Evolutionary conservation across 92 coral and sea anemone genomes (phyloP).

Genomic region (Phenganax marumi): DNA sequence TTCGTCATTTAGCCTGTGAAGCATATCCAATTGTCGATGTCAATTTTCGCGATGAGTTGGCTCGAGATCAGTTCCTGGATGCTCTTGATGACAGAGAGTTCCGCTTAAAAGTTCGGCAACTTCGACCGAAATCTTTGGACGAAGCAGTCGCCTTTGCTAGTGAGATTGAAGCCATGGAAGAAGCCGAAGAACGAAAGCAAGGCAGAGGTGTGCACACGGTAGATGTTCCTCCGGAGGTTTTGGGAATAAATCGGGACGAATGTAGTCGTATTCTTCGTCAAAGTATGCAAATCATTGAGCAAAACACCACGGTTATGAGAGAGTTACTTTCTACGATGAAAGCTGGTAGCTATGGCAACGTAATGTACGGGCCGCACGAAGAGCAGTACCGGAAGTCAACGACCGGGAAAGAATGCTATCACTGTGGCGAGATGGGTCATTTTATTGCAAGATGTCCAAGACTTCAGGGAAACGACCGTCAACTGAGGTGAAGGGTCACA

Average conservation of each 20-base stretch:
- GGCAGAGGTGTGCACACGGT: background rate
- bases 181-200: slow-evolving; percentile 1
- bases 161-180: slow-evolving; percentile 41
- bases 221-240: background rate
- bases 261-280: background rate
- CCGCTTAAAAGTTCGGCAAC: slow-evolving; percentile 24
- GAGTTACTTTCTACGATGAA: background rate
- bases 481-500: slow-evolving; percentile 10
- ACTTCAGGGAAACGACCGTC: slow-evolving; percentile 29
- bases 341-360: background rate
- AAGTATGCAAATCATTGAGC: slow-evolving; percentile 18
- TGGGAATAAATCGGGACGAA: background rate
- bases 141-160: slow-evolving; percentile 18
- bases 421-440: slow-evolving; percentile 41
- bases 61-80: slow-evolving; percentile 44
- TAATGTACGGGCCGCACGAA: background rate
- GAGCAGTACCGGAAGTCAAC: background rate
- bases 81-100: slow-evolving; percentile 28
- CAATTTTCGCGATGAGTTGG: slow-evolving; percentile 28
- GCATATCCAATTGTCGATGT: slow-evolving; percentile 4
- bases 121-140: background rate
- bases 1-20: background rate
- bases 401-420: slow-evolving; percentile 19
- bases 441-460: slow-evolving; percentile 12
- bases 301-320: slow-evolving; percentile 27